Percentiles rank a stretch among this genome's conserved stretches.
phyloP scores from a whole-genome alignment of 2,888 invertebrate genomes.

The Phragmatobia fuliginosa region DNA sequence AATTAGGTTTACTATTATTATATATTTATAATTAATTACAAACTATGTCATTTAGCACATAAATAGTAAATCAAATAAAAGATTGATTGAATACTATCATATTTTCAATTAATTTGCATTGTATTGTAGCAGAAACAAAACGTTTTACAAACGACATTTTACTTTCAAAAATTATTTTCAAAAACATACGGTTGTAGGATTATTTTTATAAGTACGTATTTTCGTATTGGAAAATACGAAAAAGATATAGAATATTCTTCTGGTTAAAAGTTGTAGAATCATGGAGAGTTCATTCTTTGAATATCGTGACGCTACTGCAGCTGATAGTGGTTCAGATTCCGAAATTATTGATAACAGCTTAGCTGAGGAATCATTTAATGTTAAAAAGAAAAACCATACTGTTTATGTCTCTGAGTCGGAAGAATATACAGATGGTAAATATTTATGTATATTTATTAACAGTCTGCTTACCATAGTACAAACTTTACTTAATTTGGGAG shows the following conservation, averaged over 20 bases:
- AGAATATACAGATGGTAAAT: constrained; percentile 73
- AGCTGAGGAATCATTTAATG: constrained; percentile 58
- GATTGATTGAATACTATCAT: background rate
- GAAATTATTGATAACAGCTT: constrained; percentile 77
- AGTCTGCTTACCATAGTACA: too few species aligned
- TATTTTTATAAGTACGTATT: constrained; percentile 11
- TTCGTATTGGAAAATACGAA: constrained; percentile 26
- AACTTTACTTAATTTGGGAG: too few species aligned
- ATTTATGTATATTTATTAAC: too few species aligned
- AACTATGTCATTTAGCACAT: background rate
- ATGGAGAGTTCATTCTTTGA: constrained; percentile 81
- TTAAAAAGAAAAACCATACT: constrained; percentile 71
- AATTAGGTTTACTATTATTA: too few species aligned
- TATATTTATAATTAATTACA: background rate
- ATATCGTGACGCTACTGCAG: constrained; percentile 70
- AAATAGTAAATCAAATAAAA: background rate
- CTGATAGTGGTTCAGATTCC: constrained; percentile 66
- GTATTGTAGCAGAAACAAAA: constrained; percentile 40
- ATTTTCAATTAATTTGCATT: background rate
- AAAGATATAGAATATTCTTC: constrained; percentile 19
- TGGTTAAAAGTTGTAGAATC: constrained; percentile 15
- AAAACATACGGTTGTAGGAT: background rate
- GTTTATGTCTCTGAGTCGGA: constrained; percentile 79
- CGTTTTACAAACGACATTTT: constrained; percentile 55
- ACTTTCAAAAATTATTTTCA: constrained; percentile 57